Percentiles rank a stretch among this genome's conserved stretches.
phyloP scores from a whole-genome alignment of 2,888 invertebrate species.

The Poecilobothrus nobilitatus region DNA sequence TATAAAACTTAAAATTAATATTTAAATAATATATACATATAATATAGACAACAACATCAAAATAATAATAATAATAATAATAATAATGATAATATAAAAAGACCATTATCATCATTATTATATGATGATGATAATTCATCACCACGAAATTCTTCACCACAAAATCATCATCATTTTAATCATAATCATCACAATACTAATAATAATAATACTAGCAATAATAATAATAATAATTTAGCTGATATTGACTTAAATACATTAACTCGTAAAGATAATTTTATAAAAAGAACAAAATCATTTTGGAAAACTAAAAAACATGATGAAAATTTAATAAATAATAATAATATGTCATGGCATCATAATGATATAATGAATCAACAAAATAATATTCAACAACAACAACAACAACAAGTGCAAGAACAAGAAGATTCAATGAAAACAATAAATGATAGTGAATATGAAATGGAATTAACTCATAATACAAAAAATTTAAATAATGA shows the following conservation, averaged over 20 bases:
- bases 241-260: slow-evolving; percentile 3
- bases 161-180: background rate
- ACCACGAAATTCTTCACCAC: background rate
- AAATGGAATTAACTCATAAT: background rate
- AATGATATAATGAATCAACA: slow-evolving; percentile 70
- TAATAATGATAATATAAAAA: background rate
- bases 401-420: background rate
- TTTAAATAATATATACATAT: background rate
- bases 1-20: too few relatives aligned
- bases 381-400: slow-evolving; percentile 26
- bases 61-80: background rate
- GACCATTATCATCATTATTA: background rate
- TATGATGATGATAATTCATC: background rate
- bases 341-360: slow-evolving; percentile 63
- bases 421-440: slow-evolving; percentile 31
- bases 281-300: slow-evolving; percentile 76
- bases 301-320: slow-evolving; percentile 74
- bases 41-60: background rate
- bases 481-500: background rate
- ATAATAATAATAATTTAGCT: background rate
- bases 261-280: slow-evolving; percentile 27
- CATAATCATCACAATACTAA: too few relatives aligned
- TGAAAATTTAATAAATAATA: slow-evolving; percentile 77
- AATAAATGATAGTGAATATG: slow-evolving; percentile 13
- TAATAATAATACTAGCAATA: background rate